Evolutionary conservation across 2,888 invertebrate genomes (phyloP).

Genomic region (Melanchra persicariae): DNA sequence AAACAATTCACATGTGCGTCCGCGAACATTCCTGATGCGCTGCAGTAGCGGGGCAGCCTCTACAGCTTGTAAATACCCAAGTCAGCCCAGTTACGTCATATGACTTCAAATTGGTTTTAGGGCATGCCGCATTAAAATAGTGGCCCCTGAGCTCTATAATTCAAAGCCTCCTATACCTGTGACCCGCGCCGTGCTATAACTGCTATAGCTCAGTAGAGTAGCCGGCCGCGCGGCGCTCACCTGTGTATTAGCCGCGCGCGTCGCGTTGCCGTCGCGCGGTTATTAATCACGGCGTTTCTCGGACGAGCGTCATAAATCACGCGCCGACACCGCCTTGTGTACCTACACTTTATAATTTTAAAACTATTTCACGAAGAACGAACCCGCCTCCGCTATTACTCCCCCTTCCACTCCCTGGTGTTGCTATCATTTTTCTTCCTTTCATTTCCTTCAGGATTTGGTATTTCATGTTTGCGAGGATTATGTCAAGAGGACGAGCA

Average conservation of each 20-base stretch:
- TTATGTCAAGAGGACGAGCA: constrained; percentile 8
- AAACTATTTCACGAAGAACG: constrained; percentile 65
- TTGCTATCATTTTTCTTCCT: constrained; percentile 55
- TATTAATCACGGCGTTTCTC: constrained; percentile 60
- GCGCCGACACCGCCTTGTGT: constrained; percentile 34
- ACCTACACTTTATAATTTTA: constrained; percentile 67
- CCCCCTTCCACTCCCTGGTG: not conserved
- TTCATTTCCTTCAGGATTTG: constrained; percentile 45
- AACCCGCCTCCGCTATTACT: constrained; percentile 37
- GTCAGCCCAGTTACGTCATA: not conserved
- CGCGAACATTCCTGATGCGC: too few species aligned
- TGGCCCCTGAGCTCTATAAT: not conserved
- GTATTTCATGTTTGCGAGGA: constrained; percentile 21
- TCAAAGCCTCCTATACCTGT: not conserved
- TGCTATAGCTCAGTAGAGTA: not conserved
- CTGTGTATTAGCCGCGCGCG: constrained; percentile 42
- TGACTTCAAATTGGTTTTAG: not conserved
- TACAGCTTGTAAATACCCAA: too few species aligned
- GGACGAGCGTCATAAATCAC: constrained; percentile 67
- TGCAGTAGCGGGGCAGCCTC: too few species aligned
- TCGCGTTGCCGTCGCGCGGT: constrained; percentile 23
- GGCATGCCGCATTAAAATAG: too few species aligned
- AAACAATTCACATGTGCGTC: too few species aligned
- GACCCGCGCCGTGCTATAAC: not conserved
- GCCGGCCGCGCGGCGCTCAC: constrained; percentile 14